Conservation (phyloP, 1,140 invertebrate species). For the Nilaparvata lugens region DNA sequence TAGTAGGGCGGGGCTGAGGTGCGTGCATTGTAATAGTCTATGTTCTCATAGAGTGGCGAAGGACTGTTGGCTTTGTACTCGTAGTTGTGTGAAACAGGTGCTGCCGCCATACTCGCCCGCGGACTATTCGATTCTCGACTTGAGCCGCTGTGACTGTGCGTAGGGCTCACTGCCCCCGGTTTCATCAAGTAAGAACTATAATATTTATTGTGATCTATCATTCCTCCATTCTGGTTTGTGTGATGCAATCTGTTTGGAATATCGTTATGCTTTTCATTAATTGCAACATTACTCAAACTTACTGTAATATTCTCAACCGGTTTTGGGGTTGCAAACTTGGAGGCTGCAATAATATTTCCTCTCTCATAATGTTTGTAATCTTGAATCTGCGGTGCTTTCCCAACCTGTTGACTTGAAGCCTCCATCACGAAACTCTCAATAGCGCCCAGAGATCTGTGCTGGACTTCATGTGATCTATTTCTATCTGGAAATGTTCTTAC, state of each 20-base stretch:
- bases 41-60: conserved; percentile 68
- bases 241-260: conserved; percentile 16
- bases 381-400: conserved; percentile 20
- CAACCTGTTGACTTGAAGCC: conserved; percentile 22
- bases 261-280: conserved; percentile 19
- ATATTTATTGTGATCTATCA: conserved; percentile 25
- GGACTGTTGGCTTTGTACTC: conserved; percentile 31
- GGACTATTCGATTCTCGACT: conserved; percentile 53
- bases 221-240: conserved; percentile 24
- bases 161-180: conserved; percentile 24
- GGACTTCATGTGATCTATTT: conserved; percentile 28
- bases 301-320: conserved; percentile 46
- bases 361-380: conserved; percentile 56
- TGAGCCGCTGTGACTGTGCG: conserved; percentile 39
- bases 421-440: conserved; percentile 44
- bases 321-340: conserved; percentile 66
- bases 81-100: conserved; percentile 21
- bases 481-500: conserved; percentile 11
- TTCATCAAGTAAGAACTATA: conserved; percentile 25
- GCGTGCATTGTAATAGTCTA: conserved; percentile 57
- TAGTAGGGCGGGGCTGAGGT: conserved; percentile 45
- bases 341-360: conserved; percentile 55
- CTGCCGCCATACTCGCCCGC: conserved; percentile 39
- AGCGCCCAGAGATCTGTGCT: conserved; percentile 37
- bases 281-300: conserved; percentile 17